These are phyloP conservation scores for Digitonthophagus gazella DNA, from an alignment of 2,888 invertebrate species.

Conservation along the genomic window DNA sequence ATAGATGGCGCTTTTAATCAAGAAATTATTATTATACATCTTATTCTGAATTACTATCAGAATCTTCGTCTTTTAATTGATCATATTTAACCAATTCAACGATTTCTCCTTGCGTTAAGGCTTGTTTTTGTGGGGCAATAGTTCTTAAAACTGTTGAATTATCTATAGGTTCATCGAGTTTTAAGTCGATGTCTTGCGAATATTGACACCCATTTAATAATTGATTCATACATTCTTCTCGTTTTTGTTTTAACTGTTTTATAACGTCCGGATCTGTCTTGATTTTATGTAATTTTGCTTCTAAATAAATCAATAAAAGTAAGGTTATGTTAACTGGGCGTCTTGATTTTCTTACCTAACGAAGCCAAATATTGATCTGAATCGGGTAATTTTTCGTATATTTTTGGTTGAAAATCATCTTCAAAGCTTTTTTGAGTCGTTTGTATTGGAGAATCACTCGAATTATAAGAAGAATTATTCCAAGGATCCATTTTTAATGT, in stretches of 20 bases:
- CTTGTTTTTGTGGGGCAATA: slow-evolving; percentile 53
- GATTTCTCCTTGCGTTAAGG: slow-evolving; percentile 55
- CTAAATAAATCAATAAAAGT: slow-evolving; percentile 40
- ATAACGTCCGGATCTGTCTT: slow-evolving; percentile 54
- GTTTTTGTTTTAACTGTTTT: slow-evolving; percentile 53
- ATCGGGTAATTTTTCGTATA: slow-evolving; percentile 56
- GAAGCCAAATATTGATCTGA: slow-evolving; percentile 66
- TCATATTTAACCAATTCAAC: slow-evolving; percentile 57
- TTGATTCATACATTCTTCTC: slow-evolving; percentile 54
- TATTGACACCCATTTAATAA: slow-evolving; percentile 44
- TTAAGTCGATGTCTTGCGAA: slow-evolving; percentile 40
- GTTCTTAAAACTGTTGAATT: slow-evolving; percentile 51
- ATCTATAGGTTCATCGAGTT: slow-evolving; percentile 51
- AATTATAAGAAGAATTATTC: slow-evolving; percentile 22
- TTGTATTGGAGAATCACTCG: neutral
- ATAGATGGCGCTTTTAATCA: no score
- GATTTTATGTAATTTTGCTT: slow-evolving; percentile 53
- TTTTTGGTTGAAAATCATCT: slow-evolving; percentile 57
- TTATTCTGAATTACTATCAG: slow-evolving; percentile 18
- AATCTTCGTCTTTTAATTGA: slow-evolving; percentile 49
- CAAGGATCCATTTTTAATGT: slow-evolving; percentile 31
- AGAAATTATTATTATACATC: neutral
- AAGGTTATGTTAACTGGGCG: slow-evolving; percentile 41
- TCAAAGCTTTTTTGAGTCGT: slow-evolving; percentile 50
- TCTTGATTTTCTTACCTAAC: slow-evolving; percentile 56